Base-by-base conservation (phyloP, 2,797 vertebrate genomes). In the Philypnodon macrostomus region DNA sequence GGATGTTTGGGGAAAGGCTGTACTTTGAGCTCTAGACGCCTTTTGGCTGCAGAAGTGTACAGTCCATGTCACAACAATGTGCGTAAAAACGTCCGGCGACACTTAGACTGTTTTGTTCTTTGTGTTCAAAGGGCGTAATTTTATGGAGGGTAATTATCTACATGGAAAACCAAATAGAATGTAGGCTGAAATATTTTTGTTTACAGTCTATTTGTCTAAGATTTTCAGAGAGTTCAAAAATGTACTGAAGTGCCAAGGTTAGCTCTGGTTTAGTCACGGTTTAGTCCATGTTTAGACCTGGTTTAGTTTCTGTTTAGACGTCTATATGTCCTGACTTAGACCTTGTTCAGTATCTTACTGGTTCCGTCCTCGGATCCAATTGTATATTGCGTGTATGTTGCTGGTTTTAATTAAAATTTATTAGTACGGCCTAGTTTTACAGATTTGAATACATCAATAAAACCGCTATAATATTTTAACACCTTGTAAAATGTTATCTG, bases 1-100 rank as follows among this genome's bases (percentile, higher is more conserved):
- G 4, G 36, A 12, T 19, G 16, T 5, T 18, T 18, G 16, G 39
- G 50, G 63, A 60, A n/a, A 58, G 73, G 56, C 47, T 57, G 39
- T 23, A 27, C 39, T 42, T 27, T 42, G 23, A 42, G 39, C 39
- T 42, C 24, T 14, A 42, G 39, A 19, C 32, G 6, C 27, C 12
- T 30, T 54, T 41, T 48, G 30, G 13, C 23, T 26, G 21, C 21
- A 15, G 7, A 13, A 26, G 39, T 27, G 24, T 15, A 15, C 38
- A 41, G 13, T 15, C 21, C 5, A 21, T 26, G 23, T 41, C 39
- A 27, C 23, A 42, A 16, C 13, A 26, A 13, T 26, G 39, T 29
- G 39, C 23, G 39, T 27, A 41, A 26, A 32, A 32, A 11, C 23
- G 39, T 26, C 8, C 36, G 10, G 18, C 14, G n/a, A 41, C 38